Conservation (phyloP, 37 sponge, comb jelly and placozoan species). For the Agelas oroides region DNA sequence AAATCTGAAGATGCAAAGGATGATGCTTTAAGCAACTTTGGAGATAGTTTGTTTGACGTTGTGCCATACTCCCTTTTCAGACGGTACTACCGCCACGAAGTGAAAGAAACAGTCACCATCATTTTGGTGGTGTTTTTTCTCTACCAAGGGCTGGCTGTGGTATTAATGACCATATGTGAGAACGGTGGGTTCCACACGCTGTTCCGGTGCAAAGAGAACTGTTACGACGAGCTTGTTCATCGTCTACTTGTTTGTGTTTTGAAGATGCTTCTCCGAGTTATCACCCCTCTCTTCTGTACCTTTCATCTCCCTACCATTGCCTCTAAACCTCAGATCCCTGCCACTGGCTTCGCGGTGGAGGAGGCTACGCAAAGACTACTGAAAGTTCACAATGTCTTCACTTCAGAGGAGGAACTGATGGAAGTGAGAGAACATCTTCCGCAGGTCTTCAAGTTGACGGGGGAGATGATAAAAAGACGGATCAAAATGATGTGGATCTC, state of each 20-base stretch:
- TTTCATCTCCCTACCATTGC: not conserved
- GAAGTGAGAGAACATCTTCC: not conserved
- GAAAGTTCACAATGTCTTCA: not conserved
- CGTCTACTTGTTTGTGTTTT: not conserved
- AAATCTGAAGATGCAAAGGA: too few species aligned
- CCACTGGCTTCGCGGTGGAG: not conserved
- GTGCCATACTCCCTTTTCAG: not conserved
- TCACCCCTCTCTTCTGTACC: conserved; percentile 2
- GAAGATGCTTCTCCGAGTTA: not conserved
- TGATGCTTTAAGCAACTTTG: not conserved
- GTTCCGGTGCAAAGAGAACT: too few species aligned
- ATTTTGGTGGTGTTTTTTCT: not conserved
- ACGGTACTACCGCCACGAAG: not conserved
- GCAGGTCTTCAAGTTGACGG: not conserved
- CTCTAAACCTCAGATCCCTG: not conserved
- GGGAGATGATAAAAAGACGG: conserved; percentile 5
- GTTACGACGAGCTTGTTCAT: too few species aligned
- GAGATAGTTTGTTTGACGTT: not conserved
- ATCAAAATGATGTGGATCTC: not conserved
- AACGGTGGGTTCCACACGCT: conserved; percentile 7
- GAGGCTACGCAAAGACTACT: not conserved
- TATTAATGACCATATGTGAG: conserved; percentile 20
- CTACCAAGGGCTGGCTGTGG: conserved; percentile 5
- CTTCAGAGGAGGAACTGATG: not conserved
- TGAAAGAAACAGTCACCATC: not conserved